phyloP scores from a whole-genome alignment of 2,797 vertebrate species.

The Pachyuromys duprasi region DNA sequence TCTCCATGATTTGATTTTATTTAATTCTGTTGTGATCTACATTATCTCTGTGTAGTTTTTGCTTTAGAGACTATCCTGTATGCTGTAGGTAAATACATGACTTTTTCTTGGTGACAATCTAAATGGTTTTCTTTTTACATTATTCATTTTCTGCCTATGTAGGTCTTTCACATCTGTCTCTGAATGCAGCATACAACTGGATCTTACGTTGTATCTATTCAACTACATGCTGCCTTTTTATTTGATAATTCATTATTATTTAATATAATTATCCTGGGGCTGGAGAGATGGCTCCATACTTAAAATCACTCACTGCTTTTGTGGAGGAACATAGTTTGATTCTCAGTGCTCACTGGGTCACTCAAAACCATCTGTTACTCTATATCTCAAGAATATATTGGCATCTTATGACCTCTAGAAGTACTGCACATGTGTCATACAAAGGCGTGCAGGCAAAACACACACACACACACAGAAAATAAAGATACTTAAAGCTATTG shows the following conservation, averaged over 20 bases:
- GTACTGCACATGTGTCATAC: neutral
- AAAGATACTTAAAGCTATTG: neutral
- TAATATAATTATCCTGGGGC: neutral
- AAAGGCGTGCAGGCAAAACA: neutral
- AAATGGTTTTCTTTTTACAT: neutral
- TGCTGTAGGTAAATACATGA: neutral
- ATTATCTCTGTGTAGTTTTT: neutral
- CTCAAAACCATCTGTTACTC: neutral
- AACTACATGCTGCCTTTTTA: neutral
- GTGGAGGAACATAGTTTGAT: neutral
- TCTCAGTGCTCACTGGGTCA: neutral
- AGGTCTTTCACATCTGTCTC: neutral
- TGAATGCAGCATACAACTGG: neutral
- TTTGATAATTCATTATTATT: neutral
- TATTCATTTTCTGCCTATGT: neutral
- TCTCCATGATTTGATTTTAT: neutral
- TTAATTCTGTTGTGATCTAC: neutral
- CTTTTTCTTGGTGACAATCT: neutral
- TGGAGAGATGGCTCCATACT: neutral
- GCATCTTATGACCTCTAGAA: neutral
- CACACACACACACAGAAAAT: neutral
- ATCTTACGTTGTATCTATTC: neutral
- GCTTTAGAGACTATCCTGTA: neutral
- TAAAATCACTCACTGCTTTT: neutral
- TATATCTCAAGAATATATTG: neutral